These are phyloP conservation scores for Nemotelus pantherinus DNA, from an alignment of 2,888 invertebrate genomes.

Conservation along the genomic window DNA sequence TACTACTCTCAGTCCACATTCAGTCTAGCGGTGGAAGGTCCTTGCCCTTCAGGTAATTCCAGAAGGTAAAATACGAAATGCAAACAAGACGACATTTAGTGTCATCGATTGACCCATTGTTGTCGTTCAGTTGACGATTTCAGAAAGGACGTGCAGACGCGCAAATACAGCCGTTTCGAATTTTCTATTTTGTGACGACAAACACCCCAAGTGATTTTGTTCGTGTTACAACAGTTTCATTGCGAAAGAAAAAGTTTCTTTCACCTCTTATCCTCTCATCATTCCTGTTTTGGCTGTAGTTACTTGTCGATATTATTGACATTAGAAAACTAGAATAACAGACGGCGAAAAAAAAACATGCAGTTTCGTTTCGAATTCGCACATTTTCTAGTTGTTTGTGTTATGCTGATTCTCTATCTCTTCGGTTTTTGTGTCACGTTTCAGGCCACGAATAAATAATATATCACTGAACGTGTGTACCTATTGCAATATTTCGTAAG, in stretches of 20 bases:
- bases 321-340: slow-evolving; percentile 35
- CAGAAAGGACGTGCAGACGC: neutral
- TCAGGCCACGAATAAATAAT: neutral
- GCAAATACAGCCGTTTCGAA: slow-evolving; percentile 41
- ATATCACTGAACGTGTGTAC: no score
- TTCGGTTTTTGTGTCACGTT: slow-evolving; percentile 21
- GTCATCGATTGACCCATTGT: slow-evolving; percentile 43
- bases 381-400: neutral
- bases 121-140: slow-evolving; percentile 31
- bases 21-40: slow-evolving; percentile 23
- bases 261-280: neutral
- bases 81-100: slow-evolving; percentile 33
- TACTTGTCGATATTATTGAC: slow-evolving; percentile 28
- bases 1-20: neutral
- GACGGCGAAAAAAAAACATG: slow-evolving; percentile 9
- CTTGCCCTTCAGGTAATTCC: slow-evolving; percentile 44
- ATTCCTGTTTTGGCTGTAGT: neutral
- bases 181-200: slow-evolving; percentile 32
- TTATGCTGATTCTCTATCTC: neutral
- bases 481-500: neutral
- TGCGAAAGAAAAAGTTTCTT: neutral
- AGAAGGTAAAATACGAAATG: slow-evolving; percentile 42
- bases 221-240: neutral
- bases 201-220: slow-evolving; percentile 28
- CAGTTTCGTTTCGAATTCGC: slow-evolving; percentile 24